Conservation (phyloP, 2,113 vertebrate species). For the Gobio gobio region DNA sequence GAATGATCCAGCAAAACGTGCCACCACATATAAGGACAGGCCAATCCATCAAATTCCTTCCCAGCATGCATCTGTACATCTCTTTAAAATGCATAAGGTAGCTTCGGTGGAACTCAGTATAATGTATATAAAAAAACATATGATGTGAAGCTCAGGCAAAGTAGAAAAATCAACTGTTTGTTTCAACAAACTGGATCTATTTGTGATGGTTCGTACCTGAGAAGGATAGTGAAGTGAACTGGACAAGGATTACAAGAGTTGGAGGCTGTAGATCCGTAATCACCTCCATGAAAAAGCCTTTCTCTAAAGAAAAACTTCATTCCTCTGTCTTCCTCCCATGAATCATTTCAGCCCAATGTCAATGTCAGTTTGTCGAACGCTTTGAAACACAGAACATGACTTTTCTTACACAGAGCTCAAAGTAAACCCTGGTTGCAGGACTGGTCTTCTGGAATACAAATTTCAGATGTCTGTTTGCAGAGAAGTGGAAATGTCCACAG, state of each 20-base stretch:
- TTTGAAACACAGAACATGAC: slow-evolving; percentile 53
- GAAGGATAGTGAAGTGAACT: slow-evolving; percentile 25
- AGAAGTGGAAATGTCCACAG: slow-evolving; percentile 1
- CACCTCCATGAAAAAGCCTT: slow-evolving; percentile 37
- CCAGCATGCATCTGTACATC: slow-evolving; percentile 16
- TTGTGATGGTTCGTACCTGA: slow-evolving; percentile 19
- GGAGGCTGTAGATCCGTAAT: slow-evolving; percentile 42
- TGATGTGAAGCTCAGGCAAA: neutral
- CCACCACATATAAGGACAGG: neutral
- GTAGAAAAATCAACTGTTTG: slow-evolving; percentile 26
- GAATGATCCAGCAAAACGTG: neutral
- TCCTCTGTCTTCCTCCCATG: slow-evolving; percentile 24
- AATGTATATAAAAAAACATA: neutral
- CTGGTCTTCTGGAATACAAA: slow-evolving; percentile 53
- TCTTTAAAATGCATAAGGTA: slow-evolving; percentile 14
- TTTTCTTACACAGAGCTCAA: slow-evolving; percentile 46
- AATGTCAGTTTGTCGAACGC: slow-evolving; percentile 47
- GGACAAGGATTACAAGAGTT: slow-evolving; percentile 19
- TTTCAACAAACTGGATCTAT: slow-evolving; percentile 9
- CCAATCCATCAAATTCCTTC: slow-evolving; percentile 24
- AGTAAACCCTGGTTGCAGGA: slow-evolving; percentile 44
- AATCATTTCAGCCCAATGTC: slow-evolving; percentile 57
- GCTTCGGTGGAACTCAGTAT: neutral
- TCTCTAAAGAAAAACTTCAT: slow-evolving; percentile 51
- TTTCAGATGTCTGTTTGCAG: slow-evolving; percentile 19